Percentiles rank a stretch among this genome's conserved stretches.
Conservation (phyloP, 2,797 vertebrate genomes). For the Characodon lateralis region DNA sequence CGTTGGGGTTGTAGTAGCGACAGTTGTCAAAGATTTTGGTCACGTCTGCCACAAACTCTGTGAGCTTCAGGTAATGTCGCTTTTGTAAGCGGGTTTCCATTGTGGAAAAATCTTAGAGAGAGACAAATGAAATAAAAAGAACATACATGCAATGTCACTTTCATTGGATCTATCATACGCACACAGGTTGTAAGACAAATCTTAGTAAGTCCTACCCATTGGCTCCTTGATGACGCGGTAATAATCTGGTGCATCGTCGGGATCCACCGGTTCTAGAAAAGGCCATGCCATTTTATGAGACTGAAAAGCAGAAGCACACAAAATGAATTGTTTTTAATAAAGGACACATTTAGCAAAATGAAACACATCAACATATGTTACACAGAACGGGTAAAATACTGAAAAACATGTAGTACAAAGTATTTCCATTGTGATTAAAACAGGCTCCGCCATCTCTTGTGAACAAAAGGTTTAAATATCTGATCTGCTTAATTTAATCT, state of each 20-base stretch:
- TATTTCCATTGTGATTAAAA: too few species aligned
- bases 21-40: conserved; percentile 99
- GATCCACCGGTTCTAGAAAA: conserved; percentile 95
- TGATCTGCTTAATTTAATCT: too few species aligned
- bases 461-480: too few species aligned
- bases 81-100: conserved; percentile 94
- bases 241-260: conserved; percentile 97
- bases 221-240: conserved; percentile 98
- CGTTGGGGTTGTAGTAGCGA: conserved; percentile 99
- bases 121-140: not conserved
- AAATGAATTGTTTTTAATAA: not conserved
- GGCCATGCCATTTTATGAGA: conserved; percentile 99
- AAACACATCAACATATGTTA: too few species aligned
- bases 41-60: conserved; percentile 98
- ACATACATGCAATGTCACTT: not conserved
- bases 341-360: not conserved
- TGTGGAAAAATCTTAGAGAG: conserved; percentile 89
- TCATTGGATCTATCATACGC: not conserved
- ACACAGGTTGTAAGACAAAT: not conserved
- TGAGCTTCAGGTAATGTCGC: conserved; percentile 96
- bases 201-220: conserved; percentile 86
- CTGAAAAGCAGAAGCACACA: conserved; percentile 62
- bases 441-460: too few species aligned
- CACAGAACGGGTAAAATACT: too few species aligned
- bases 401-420: too few species aligned